phyloP scores from a whole-genome alignment of 2,113 vertebrate species.

The Microtus ochrogaster region DNA sequence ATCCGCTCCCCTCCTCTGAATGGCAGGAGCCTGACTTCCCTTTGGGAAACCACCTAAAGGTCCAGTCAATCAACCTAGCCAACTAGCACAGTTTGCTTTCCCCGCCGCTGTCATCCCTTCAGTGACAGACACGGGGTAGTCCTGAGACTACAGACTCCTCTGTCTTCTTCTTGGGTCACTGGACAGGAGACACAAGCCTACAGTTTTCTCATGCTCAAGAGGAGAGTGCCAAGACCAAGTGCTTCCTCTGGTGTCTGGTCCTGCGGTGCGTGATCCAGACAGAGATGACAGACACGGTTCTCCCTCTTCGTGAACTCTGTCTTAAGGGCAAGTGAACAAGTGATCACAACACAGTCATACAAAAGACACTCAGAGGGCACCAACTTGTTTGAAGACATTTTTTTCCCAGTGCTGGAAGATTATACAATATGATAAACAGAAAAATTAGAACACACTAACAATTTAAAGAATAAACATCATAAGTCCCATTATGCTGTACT shows the following conservation, averaged over 20 bases:
- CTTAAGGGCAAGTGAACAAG: too few species aligned
- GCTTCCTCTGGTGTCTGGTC: neutral
- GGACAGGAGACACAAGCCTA: neutral
- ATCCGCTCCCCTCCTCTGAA: neutral
- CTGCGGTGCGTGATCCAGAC: neutral
- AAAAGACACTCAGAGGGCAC: neutral
- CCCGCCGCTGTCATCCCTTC: neutral
- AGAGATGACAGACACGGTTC: neutral
- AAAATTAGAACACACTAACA: slow-evolving; percentile 15
- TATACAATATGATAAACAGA: neutral
- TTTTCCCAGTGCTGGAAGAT: neutral
- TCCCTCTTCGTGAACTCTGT: too few species aligned
- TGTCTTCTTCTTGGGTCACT: neutral
- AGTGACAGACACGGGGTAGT: neutral
- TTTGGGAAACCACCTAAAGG: neutral
- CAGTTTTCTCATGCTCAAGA: slow-evolving; percentile 20
- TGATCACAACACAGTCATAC: neutral
- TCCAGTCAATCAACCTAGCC: neutral
- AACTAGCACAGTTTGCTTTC: neutral
- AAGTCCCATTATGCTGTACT: neutral
- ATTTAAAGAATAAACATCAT: neutral
- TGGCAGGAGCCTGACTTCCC: neutral
- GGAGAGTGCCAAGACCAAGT: neutral
- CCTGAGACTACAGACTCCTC: neutral
- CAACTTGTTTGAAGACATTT: neutral